Conservation (phyloP, 2,113 vertebrate species). For the Cololabis saira region DNA sequence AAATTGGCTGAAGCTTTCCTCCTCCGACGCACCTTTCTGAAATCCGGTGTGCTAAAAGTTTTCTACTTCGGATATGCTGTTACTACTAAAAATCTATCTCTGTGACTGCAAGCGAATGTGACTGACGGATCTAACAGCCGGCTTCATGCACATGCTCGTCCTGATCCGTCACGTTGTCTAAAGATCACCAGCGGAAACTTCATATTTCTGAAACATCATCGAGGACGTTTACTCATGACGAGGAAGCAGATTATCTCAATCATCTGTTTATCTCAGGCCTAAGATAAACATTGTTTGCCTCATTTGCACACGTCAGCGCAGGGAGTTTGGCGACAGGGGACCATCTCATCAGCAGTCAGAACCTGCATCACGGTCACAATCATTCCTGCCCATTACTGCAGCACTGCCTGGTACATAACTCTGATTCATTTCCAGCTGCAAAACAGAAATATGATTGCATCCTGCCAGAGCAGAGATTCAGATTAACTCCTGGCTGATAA, state of each 20-base stretch:
- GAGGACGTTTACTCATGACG: constrained; percentile 1
- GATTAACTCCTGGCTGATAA: constrained; percentile 22
- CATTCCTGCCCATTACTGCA: constrained; percentile 7
- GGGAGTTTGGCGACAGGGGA: constrained; percentile 49
- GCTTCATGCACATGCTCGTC: too few species aligned
- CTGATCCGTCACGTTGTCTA: too few species aligned
- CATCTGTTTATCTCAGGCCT: constrained; percentile 10
- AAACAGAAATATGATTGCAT: constrained; percentile 25
- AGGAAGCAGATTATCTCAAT: too few species aligned
- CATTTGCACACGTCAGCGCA: constrained; percentile 35
- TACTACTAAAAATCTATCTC: too few species aligned
- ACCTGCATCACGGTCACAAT: background rate
- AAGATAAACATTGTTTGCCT: constrained; percentile 35
- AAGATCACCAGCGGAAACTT: too few species aligned
- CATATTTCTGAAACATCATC: background rate
- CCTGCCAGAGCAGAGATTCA: constrained; percentile 19
- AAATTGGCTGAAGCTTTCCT: too few species aligned
- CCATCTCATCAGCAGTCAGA: constrained; percentile 37
- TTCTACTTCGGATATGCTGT: too few species aligned
- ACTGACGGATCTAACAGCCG: too few species aligned
- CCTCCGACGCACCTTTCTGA: too few species aligned
- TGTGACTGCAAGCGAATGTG: too few species aligned
- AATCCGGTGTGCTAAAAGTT: too few species aligned
- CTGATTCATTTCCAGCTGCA: constrained; percentile 13
- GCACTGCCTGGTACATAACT: background rate